A percentile compares a stretch with the other conserved stretches of the same genome.
phyloP scores from a whole-genome alignment of 2,888 invertebrate genomes.

The Drosophila multiciliata region DNA sequence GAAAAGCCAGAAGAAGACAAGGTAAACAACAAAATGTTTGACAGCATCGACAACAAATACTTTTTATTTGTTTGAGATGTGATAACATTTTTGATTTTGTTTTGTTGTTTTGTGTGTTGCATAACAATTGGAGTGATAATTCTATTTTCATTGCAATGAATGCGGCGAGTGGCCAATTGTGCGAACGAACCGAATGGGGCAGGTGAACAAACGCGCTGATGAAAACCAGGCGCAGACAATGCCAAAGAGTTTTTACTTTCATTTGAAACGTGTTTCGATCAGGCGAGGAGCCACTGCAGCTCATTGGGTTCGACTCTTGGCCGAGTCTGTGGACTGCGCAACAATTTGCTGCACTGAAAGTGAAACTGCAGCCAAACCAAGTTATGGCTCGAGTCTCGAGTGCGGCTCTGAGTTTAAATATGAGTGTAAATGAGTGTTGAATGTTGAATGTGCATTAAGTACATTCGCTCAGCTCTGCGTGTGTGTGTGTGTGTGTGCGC shows the following conservation, averaged over 20 bases:
- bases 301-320: slow-evolving; percentile 35
- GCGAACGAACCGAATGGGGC: slow-evolving; percentile 42
- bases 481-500: not conserved
- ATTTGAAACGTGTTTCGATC: slow-evolving; percentile 82
- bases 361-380: slow-evolving; percentile 59
- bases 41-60: slow-evolving; percentile 28
- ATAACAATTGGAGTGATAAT: slow-evolving; percentile 64
- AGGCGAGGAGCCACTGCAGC: slow-evolving; percentile 29
- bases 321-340: slow-evolving; percentile 50
- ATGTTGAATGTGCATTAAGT: slow-evolving; percentile 10
- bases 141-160: slow-evolving; percentile 67
- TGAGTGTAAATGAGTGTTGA: slow-evolving; percentile 27
- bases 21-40: slow-evolving; percentile 54
- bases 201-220: slow-evolving; percentile 70
- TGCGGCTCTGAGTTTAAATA: slow-evolving; percentile 15
- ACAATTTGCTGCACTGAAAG: slow-evolving; percentile 71
- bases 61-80: slow-evolving; percentile 14
- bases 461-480: not conserved
- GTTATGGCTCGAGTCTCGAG: slow-evolving; percentile 30
- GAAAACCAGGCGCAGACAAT: slow-evolving; percentile 59
- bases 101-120: slow-evolving; percentile 24
- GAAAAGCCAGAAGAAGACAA: slow-evolving; percentile 50
- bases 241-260: slow-evolving; percentile 83
- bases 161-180: slow-evolving; percentile 23
- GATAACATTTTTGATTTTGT: slow-evolving; percentile 5